phyloP scores from a whole-genome alignment of 35 echinoderm and acorn worm genomes.

The Holothuria glaberrima region DNA sequence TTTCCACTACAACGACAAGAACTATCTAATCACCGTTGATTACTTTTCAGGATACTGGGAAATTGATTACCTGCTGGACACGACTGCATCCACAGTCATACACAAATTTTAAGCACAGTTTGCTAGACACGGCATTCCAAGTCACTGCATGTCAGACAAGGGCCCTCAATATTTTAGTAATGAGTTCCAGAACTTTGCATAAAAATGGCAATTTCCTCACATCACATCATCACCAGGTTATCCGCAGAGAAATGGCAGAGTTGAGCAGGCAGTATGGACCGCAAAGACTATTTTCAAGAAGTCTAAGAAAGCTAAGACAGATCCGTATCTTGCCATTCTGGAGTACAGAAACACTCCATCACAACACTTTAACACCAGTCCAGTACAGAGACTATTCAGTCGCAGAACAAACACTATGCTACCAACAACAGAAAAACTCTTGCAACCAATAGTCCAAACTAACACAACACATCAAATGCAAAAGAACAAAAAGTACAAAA shows the following conservation, averaged over 20 bases:
- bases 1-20: conserved; percentile 46
- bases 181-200: conserved; percentile 59
- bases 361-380: conserved; percentile 50
- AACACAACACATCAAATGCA: background rate
- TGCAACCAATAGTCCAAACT: conserved; percentile 58
- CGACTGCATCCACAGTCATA: conserved; percentile 48
- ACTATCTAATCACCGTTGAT: conserved; percentile 75
- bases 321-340: conserved; percentile 33
- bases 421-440: conserved; percentile 44
- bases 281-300: conserved; percentile 69
- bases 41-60: conserved; percentile 82
- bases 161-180: conserved; percentile 68
- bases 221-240: conserved; percentile 55
- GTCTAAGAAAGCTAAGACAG: background rate
- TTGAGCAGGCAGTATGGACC: conserved; percentile 71
- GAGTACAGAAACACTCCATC: conserved; percentile 28
- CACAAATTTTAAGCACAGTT: conserved; percentile 55
- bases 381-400: conserved; percentile 68
- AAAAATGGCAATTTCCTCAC: conserved; percentile 65
- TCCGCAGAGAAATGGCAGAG: conserved; percentile 70
- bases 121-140: conserved; percentile 68
- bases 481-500: background rate
- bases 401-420: conserved; percentile 62
- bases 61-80: conserved; percentile 67
- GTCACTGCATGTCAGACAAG: conserved; percentile 68